Evolutionary conservation across 1,140 invertebrate species (phyloP).

Genomic region (Dendroctonus ponderosae): DNA sequence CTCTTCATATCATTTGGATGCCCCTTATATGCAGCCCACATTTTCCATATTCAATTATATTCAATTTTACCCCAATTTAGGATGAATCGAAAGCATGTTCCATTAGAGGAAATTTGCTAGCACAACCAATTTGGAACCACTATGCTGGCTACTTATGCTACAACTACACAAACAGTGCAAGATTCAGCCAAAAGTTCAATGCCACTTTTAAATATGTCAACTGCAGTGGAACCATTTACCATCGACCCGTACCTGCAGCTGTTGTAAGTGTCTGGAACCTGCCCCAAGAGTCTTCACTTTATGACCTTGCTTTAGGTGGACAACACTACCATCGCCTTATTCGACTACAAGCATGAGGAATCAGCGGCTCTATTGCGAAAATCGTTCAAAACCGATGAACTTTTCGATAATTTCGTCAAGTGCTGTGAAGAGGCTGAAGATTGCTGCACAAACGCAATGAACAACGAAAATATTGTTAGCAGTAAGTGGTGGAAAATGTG

Average conservation of each 20-base stretch:
- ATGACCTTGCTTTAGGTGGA: conserved; percentile 28
- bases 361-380: conserved; percentile 24
- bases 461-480: conserved; percentile 32
- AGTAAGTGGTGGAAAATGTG: conserved; percentile 28
- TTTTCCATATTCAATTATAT: too few relatives aligned
- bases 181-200: conserved; percentile 33
- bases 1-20: too few relatives aligned
- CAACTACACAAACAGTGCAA: conserved; percentile 32
- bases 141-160: conserved; percentile 37
- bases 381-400: conserved; percentile 32
- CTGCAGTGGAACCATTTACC: neutral
- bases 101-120: neutral
- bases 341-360: conserved; percentile 34
- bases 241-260: conserved; percentile 10
- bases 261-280: conserved; percentile 18
- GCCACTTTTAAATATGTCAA: neutral
- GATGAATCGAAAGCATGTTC: too few relatives aligned
- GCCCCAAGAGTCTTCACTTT: neutral
- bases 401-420: conserved; percentile 37
- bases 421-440: conserved; percentile 38
- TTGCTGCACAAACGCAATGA: conserved; percentile 39
- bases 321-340: conserved; percentile 25
- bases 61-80: too few relatives aligned
- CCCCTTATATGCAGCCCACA: too few relatives aligned
- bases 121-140: conserved; percentile 28